These are phyloP conservation scores for Pyrocephalus nanus DNA, from an alignment of 2,797 vertebrate genomes.

Conservation along the genomic window DNA sequence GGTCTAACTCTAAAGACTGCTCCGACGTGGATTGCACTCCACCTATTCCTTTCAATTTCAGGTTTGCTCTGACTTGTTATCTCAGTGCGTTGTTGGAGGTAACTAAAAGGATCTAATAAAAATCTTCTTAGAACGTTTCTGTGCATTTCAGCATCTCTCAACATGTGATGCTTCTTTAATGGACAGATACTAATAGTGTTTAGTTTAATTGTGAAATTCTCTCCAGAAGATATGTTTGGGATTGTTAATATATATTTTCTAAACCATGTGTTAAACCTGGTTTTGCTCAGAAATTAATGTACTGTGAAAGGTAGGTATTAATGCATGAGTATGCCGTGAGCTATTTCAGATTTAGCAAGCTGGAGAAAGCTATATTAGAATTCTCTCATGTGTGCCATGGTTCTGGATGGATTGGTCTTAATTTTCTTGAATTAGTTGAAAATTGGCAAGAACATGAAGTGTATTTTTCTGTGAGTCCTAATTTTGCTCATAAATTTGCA, in stretches of 20 bases:
- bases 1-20: background rate
- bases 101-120: background rate
- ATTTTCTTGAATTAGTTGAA: slow-evolving; percentile 7
- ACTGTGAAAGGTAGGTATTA: background rate
- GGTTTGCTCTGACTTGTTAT: background rate
- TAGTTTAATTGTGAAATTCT: background rate
- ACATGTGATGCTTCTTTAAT: background rate
- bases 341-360: background rate
- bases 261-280: background rate
- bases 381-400: background rate
- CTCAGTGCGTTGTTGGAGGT: accelerated
- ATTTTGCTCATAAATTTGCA: background rate
- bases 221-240: background rate
- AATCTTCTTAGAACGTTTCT: background rate
- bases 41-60: background rate
- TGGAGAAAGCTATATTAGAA: background rate
- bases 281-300: background rate
- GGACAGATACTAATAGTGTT: background rate
- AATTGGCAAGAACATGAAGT: background rate
- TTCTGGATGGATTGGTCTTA: background rate
- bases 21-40: background rate
- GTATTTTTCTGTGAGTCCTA: background rate
- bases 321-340: background rate
- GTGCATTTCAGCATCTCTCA: background rate
- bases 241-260: background rate